Percentiles rank a stretch among this genome's conserved stretches.
Conservation (phyloP, 2,797 vertebrate genomes). For the Myotis findleyi region DNA sequence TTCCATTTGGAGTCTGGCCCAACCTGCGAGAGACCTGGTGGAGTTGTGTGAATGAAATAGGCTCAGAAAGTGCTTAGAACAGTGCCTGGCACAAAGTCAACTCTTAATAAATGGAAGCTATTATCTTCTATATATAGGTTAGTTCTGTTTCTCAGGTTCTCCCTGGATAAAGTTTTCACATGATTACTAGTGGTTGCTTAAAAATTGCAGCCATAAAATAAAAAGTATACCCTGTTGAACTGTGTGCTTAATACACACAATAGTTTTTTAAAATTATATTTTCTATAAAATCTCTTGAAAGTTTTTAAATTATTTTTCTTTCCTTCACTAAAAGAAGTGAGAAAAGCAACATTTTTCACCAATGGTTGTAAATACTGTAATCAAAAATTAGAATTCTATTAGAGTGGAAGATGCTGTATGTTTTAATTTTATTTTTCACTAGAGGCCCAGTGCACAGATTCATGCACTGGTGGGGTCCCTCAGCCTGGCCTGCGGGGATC, state of each 20-base stretch:
- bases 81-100: constrained; percentile 44
- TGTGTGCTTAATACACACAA: not conserved
- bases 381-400: not conserved
- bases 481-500: no score
- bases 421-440: no score
- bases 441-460: no score
- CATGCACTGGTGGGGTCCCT: no score
- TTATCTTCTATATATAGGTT: constrained; percentile 29
- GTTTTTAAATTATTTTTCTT: not conserved
- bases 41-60: not conserved
- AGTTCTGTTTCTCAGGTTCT: constrained; percentile 34
- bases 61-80: constrained; percentile 26
- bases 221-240: not conserved
- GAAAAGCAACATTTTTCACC: not conserved
- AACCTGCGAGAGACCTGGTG: not conserved
- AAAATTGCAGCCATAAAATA: not conserved
- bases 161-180: not conserved
- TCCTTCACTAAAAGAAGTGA: not conserved
- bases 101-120: constrained; percentile 52
- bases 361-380: not conserved
- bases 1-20: not conserved
- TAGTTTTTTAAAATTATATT: not conserved
- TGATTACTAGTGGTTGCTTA: not conserved
- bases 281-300: not conserved
- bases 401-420: not conserved